These are phyloP conservation scores for Macquaria ambigua DNA, from an alignment of 2,113 vertebrate species.

Conservation along the genomic window DNA sequence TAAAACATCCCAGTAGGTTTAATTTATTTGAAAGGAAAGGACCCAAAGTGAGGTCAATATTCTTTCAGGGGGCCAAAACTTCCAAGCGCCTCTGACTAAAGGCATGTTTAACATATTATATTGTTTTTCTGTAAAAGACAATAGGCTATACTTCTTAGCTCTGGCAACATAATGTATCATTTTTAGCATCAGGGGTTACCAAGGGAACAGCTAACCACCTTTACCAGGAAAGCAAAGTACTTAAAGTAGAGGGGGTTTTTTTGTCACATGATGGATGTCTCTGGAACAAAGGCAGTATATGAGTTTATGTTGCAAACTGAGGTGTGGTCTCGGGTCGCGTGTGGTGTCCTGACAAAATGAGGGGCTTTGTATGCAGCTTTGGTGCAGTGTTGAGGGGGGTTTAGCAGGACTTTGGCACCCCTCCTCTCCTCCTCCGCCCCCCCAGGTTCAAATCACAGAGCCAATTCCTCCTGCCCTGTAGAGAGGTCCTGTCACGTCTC, in stretches of 20 bases:
- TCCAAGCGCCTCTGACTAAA: not conserved
- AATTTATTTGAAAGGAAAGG: not conserved
- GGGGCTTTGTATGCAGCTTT: slow-evolving; percentile 48
- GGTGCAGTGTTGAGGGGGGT: slow-evolving; percentile 5
- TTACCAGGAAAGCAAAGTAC: slow-evolving; percentile 32
- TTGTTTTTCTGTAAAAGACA: slow-evolving; percentile 6
- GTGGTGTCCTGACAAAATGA: slow-evolving; percentile 43
- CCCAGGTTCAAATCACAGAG: slow-evolving; percentile 58
- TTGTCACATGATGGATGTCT: slow-evolving; percentile 8
- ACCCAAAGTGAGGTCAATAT: not conserved
- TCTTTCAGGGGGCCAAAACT: not conserved
- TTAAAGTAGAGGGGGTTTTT: not conserved
- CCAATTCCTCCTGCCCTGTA: slow-evolving; percentile 80
- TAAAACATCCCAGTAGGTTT: not conserved
- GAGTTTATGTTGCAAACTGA: slow-evolving; percentile 5
- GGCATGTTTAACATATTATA: not conserved
- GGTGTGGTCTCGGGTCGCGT: slow-evolving; percentile 21
- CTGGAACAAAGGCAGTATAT: slow-evolving; percentile 40
- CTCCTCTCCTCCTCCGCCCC: slow-evolving; percentile 10
- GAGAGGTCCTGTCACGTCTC: slow-evolving; percentile 86
- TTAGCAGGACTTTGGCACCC: slow-evolving; percentile 54
- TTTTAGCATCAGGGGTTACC: slow-evolving; percentile 68
- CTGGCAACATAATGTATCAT: slow-evolving; percentile 21
- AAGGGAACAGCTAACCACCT: slow-evolving; percentile 56
- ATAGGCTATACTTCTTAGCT: not conserved